Evolutionary conservation across 2,113 vertebrate genomes (phyloP).

Genomic region (Elephantulus edwardii): DNA sequence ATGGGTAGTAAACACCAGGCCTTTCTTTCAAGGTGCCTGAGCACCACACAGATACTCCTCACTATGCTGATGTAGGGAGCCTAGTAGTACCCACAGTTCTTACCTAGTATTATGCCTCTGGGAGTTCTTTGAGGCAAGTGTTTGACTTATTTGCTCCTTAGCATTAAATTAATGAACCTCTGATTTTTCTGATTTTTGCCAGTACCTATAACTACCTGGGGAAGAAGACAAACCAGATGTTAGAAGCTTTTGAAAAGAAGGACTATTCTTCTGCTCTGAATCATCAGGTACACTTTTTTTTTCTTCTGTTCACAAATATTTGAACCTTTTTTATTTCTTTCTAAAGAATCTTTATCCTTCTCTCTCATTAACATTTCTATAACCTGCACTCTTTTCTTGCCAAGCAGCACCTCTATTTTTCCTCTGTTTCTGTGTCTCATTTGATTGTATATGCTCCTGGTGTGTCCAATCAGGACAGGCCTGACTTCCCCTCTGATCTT

Average conservation of each 20-base stretch:
- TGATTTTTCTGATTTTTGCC: slow-evolving; percentile 59
- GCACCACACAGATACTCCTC: background rate
- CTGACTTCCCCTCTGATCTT: background rate
- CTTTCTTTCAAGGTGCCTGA: background rate
- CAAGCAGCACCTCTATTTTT: background rate
- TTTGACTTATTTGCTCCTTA: background rate
- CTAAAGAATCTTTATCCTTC: background rate
- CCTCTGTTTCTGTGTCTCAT: background rate
- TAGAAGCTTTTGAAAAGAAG: slow-evolving; percentile 87
- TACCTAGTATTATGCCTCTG: background rate
- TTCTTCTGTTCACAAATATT: background rate
- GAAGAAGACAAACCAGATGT: slow-evolving; percentile 83
- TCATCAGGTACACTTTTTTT: slow-evolving; percentile 88
- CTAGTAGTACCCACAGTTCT: background rate
- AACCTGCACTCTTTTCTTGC: background rate
- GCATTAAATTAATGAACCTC: background rate
- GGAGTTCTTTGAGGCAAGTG: background rate
- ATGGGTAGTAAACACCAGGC: background rate
- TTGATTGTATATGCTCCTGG: background rate
- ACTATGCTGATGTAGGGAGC: background rate
- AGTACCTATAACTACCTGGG: slow-evolving; percentile 97
- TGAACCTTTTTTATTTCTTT: background rate
- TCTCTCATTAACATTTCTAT: background rate
- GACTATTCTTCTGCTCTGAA: slow-evolving; percentile 84
- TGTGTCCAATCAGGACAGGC: background rate